These are phyloP conservation scores for Pteromalus puparum DNA, from an alignment of 1,140 invertebrate genomes.

Conservation along the genomic window DNA sequence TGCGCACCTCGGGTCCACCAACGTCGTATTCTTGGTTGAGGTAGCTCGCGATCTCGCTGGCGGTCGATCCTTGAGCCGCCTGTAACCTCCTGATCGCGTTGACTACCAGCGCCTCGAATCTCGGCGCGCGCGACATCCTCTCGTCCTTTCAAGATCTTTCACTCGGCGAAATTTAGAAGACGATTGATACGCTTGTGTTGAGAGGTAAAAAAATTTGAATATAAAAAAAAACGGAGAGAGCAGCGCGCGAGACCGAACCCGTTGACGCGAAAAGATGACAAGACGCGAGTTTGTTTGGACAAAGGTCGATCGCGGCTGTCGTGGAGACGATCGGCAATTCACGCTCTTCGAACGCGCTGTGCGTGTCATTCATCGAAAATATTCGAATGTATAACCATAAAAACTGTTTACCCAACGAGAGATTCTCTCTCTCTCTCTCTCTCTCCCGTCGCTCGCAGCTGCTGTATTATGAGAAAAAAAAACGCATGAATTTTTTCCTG, in stretches of 20 bases:
- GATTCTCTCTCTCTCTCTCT: too few species aligned
- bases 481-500: too few species aligned
- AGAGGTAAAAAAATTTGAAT: not conserved
- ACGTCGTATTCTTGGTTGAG: constrained; percentile 67
- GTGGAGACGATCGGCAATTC: constrained; percentile 46
- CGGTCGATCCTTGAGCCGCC: constrained; percentile 67
- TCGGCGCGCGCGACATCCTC: constrained; percentile 54
- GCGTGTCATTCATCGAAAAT: not conserved
- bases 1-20: constrained; percentile 56
- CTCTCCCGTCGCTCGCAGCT: too few species aligned
- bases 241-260: not conserved
- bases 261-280: not conserved
- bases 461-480: too few species aligned
- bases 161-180: not conserved
- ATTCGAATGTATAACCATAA: not conserved
- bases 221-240: not conserved
- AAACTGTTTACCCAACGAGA: not conserved
- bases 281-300: constrained; percentile 18
- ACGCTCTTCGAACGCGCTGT: not conserved
- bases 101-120: constrained; percentile 66
- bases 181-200: not conserved
- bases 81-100: constrained; percentile 68
- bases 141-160: not conserved
- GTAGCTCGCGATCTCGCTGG: constrained; percentile 68
- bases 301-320: constrained; percentile 31